These are phyloP conservation scores for Euzophera pinguis DNA, from an alignment of 2,888 invertebrate genomes.

Conservation along the genomic window DNA sequence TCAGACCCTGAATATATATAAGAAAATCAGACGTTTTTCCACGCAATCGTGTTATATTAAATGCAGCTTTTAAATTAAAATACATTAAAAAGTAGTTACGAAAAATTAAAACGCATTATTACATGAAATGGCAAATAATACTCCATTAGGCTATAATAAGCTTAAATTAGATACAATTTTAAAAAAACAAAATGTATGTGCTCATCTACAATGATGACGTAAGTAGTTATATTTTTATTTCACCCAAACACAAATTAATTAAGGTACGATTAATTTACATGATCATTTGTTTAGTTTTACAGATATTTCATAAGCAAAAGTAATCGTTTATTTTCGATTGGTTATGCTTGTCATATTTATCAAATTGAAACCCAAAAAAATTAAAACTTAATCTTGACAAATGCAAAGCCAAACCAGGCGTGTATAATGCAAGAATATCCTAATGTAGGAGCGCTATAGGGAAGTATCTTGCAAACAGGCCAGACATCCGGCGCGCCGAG, in stretches of 20 bases:
- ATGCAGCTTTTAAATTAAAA: neutral
- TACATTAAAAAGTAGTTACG: neutral
- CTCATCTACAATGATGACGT: neutral
- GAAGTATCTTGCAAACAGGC: constrained; percentile 47
- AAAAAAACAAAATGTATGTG: constrained; percentile 20
- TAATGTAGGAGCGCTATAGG: constrained; percentile 31
- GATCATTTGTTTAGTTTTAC: constrained; percentile 16
- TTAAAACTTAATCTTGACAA: constrained; percentile 51
- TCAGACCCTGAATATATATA: constrained; percentile 73
- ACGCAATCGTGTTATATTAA: neutral
- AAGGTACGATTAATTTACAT: constrained; percentile 16
- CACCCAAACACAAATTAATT: constrained; percentile 37
- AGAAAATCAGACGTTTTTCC: neutral
- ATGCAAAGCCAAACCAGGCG: constrained; percentile 78
- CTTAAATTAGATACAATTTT: constrained; percentile 51
- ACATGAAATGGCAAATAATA: constrained; percentile 30
- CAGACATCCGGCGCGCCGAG: constrained; percentile 36
- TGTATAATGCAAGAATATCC: constrained; percentile 50
- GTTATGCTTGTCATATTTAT: constrained; percentile 24
- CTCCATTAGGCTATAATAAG: constrained; percentile 32
- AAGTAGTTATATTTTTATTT: constrained; percentile 35
- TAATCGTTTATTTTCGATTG: constrained; percentile 27
- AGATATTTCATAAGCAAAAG: constrained; percentile 20
- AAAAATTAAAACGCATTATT: constrained; percentile 11
- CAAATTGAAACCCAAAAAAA: constrained; percentile 33